Evolutionary conservation across 2,888 invertebrate species (phyloP).

Genomic region (Ephialtes manifestator): DNA sequence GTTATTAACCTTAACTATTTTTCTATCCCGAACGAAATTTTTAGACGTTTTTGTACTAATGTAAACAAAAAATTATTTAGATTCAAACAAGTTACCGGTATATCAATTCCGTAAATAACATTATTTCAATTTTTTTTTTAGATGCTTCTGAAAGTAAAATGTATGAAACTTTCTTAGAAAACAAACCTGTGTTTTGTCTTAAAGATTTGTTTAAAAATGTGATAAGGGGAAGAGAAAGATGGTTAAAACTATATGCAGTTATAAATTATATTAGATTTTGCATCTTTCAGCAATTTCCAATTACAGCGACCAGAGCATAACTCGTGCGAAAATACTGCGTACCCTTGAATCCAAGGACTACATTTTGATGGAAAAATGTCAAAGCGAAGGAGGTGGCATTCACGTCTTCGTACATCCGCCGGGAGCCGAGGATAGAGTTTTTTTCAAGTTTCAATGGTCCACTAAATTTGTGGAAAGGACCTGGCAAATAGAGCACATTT

Average conservation of each 20-base stretch:
- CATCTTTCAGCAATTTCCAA: conserved; percentile 73
- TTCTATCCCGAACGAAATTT: neutral
- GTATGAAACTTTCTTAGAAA: neutral
- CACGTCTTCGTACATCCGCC: conserved; percentile 71
- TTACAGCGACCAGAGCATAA: conserved; percentile 72
- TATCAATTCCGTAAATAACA: too few relatives aligned
- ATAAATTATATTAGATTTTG: neutral
- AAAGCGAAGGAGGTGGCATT: conserved; percentile 74
- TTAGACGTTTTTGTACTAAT: neutral
- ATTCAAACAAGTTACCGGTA: too few relatives aligned
- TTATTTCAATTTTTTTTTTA: too few relatives aligned
- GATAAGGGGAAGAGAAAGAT: too few relatives aligned
- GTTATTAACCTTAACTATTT: neutral
- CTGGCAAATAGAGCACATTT: conserved; percentile 74
- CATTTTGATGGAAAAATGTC: conserved; percentile 57
- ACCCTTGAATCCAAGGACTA: conserved; percentile 63
- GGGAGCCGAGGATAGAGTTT: conserved; percentile 42
- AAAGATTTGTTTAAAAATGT: neutral
- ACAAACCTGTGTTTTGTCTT: neutral
- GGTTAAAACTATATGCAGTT: too few relatives aligned
- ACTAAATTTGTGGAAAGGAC: conserved; percentile 70
- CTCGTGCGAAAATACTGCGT: conserved; percentile 71
- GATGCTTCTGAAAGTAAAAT: too few relatives aligned
- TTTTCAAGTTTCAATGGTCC: conserved; percentile 74
- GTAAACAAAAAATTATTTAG: too few relatives aligned